Evolutionary conservation across 1,140 invertebrate genomes (phyloP), one percentile per base, ranked within the genome.

Genomic region (Atta colombica): DNA sequence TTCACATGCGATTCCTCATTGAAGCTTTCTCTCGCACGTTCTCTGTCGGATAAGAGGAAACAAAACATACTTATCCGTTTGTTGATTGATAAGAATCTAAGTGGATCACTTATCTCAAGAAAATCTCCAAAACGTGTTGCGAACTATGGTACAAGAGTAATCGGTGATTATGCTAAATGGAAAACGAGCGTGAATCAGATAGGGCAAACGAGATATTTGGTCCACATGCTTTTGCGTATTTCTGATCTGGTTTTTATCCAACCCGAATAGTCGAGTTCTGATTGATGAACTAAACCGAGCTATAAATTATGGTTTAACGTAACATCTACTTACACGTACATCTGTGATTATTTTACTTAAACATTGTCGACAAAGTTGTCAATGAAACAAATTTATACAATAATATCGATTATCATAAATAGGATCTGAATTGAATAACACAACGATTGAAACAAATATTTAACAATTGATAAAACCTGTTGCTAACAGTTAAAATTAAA

Each of bases 171-270:
- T 39, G 21, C 12, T 71, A 28, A 49, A 58, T 51, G 35, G 60
- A 81, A 61, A 39, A 55, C 18, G 61, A 81, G 28, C 12, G 60
- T 28, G 66, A 72, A 53, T 25, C 39, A 28, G 63, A 18, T 51
- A n/a, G 16, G 16, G 21, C 61, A 55, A 85, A 72, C 49, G 72
- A 85, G 69, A 72, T 68, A 51, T 77, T 85, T 86, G 68, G 77
- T 82, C 74, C 63, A 65, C 53, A 65, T 78, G 51, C 71, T 65
- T 18, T 89, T 89, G 77, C 88, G 87, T 89, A 82, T 82, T 82
- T 89, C 35, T 74, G 88, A 77, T 77, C 82, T 55, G 77, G 58
- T 89, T 90, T 87, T 58, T n/a, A 53, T 77, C 25, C 49, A 49
- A 66, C 21, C 69, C 28, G 58, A 87, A 63, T 82, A 81, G 21